phyloP scores from a whole-genome alignment of 1,140 invertebrate genomes.

The Cryptotermes secundus region DNA sequence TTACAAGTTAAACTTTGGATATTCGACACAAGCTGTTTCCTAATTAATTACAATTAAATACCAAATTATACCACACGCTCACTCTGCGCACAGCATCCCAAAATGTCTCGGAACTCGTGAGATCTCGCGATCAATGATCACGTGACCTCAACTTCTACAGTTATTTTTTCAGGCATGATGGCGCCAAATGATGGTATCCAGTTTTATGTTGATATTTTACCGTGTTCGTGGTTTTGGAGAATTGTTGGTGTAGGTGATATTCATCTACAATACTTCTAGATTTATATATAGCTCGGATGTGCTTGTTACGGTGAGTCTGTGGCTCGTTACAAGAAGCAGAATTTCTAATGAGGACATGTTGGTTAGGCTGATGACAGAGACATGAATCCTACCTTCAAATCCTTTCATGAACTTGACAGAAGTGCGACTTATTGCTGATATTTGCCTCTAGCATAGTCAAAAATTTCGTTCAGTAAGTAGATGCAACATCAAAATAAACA shows the following conservation, averaged over 20 bases:
- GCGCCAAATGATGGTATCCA: conserved; percentile 57
- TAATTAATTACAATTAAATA: neutral
- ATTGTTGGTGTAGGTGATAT: conserved; percentile 33
- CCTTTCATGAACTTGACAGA: neutral
- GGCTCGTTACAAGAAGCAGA: conserved; percentile 41
- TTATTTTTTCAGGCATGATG: conserved; percentile 60
- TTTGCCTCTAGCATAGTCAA: neutral
- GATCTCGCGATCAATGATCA: conserved; percentile 49
- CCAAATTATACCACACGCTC: neutral
- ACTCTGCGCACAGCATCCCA: neutral
- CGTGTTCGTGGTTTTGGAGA: conserved; percentile 42
- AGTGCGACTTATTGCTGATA: neutral
- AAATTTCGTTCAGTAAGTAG: neutral
- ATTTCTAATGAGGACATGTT: conserved; percentile 59
- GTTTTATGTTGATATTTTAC: conserved; percentile 51
- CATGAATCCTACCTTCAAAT: conserved; percentile 29
- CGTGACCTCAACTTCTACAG: conserved; percentile 54
- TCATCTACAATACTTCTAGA: conserved; percentile 34
- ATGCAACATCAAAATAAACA: neutral
- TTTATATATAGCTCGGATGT: conserved; percentile 31
- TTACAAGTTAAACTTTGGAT: too few relatives aligned
- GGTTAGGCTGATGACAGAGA: conserved; percentile 49
- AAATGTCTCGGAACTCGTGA: conserved; percentile 36
- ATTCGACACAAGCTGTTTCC: neutral
- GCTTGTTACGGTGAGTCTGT: conserved; percentile 43